Base-by-base conservation (phyloP, 2,888 invertebrate genomes). In the Torymus tubicola region DNA sequence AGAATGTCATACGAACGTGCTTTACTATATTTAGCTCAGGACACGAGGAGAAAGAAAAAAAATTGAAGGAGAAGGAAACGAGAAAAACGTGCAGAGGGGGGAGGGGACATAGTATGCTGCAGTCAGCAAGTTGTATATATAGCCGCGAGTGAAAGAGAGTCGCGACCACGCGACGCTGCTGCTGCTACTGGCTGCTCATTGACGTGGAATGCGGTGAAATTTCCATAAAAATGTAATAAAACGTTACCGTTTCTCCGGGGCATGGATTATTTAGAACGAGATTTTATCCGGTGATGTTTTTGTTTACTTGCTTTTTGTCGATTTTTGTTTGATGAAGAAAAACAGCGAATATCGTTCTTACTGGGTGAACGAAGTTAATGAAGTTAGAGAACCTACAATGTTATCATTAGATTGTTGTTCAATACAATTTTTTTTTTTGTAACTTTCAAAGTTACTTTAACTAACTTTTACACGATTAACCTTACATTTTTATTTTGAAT, bases 171-270 rank as follows among this genome's bases (percentile, higher is more conserved):
- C 31, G 31, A 55, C 57, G 11, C 24, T 31, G 18, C 42, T 16
- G n/a, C n/a, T n/a, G n/a, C n/a, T n/a, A n/a, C n/a, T n/a, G n/a
- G 24, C 50, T 53, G 21, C 31, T 61, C 55, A 69, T 21, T 79
- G 24, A 18, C 18, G 31, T 50, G 69, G 73, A 73, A 74, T 74
- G 74, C 69, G n/a, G 79, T 74, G 73, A 69, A 69, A 69, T 69
- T 79, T 79, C 68, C 64, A 74, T 79, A 74, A 78, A 72, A 72
- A 67, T 72, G 72, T 53, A 24, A 60, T 69, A 79, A 69, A 79
- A 64, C 11, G 57, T 61, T 53, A 21, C n/a, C n/a, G 18, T 57
- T 74, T 63, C 50, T 21, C 63, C 21, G 16, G 16, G 64, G 18
- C 42, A 58, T 24, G 50, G 52, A 42, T 31, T 55, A 73, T 64